phyloP scores from a whole-genome alignment of 2,888 invertebrate genomes.

The Eristalinus aeneus region DNA sequence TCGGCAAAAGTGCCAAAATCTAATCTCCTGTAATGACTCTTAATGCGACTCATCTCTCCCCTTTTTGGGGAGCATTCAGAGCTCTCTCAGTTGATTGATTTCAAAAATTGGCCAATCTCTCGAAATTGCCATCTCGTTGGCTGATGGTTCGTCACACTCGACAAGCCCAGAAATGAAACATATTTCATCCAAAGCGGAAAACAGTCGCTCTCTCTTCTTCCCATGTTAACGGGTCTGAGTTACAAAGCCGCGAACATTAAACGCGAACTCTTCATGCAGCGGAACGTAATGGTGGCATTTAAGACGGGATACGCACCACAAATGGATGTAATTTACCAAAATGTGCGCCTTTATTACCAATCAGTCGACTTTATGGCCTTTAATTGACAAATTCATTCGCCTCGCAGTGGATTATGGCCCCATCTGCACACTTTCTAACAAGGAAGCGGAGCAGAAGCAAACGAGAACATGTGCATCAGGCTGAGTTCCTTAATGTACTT shows the following conservation, averaged over 20 bases:
- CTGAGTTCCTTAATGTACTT: conserved; percentile 34
- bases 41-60: not conserved
- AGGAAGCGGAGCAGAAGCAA: conserved; percentile 1
- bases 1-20: not conserved
- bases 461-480: not conserved
- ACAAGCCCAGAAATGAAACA: not conserved
- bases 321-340: conserved; percentile 34
- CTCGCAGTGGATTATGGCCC: not conserved
- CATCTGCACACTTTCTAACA: conserved; percentile 18
- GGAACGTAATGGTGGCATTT: not conserved
- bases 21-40: not conserved
- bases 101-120: conserved; percentile 36
- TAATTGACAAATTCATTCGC: conserved; percentile 39
- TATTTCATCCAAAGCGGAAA: not conserved
- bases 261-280: not conserved
- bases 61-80: not conserved
- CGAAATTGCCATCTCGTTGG: conserved; percentile 4
- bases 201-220: not conserved
- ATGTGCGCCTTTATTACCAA: conserved; percentile 27
- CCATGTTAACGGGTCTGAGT: conserved; percentile 8
- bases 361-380: conserved; percentile 18
- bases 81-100: conserved; percentile 54
- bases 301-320: not conserved
- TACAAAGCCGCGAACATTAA: conserved; percentile 30
- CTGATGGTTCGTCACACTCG: not conserved